Conservation (phyloP, 2,888 invertebrate genomes). For the Himalopsyche anomala region DNA sequence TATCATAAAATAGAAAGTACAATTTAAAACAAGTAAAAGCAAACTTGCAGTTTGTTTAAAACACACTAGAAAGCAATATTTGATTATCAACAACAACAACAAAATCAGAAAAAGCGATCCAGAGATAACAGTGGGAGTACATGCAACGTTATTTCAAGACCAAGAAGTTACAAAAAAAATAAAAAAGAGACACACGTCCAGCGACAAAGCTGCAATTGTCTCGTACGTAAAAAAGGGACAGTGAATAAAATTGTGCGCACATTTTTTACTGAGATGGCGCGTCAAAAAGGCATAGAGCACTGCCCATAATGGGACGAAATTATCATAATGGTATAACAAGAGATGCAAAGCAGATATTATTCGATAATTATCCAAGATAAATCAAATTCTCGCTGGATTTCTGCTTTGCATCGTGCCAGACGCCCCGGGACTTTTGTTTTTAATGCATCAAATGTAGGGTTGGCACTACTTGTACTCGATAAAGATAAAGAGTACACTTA, state of each 20-base stretch:
- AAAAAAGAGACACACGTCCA: slow-evolving; percentile 40
- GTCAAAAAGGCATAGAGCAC: slow-evolving; percentile 61
- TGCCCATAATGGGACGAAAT: slow-evolving; percentile 75
- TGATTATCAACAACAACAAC: too few species aligned
- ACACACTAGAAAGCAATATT: too few species aligned
- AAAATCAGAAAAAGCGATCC: slow-evolving; percentile 52
- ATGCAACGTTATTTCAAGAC: slow-evolving; percentile 76
- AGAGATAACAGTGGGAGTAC: slow-evolving; percentile 73
- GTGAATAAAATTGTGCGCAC: not conserved
- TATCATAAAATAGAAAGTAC: too few species aligned
- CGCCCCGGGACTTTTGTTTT: slow-evolving; percentile 66
- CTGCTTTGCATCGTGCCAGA: slow-evolving; percentile 53
- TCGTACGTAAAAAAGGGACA: slow-evolving; percentile 47
- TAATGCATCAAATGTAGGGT: slow-evolving; percentile 61
- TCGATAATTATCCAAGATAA: slow-evolving; percentile 77
- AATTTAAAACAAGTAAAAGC: too few species aligned
- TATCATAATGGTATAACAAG: slow-evolving; percentile 77
- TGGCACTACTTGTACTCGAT: not conserved
- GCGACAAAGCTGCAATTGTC: slow-evolving; percentile 15
- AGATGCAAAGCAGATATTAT: slow-evolving; percentile 77
- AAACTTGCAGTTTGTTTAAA: too few species aligned
- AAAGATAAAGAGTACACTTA: too few species aligned
- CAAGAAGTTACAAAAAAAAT: slow-evolving; percentile 77
- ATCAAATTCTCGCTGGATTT: slow-evolving; percentile 74
- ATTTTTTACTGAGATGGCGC: slow-evolving; percentile 71